Evolutionary conservation across 2,888 invertebrate species (phyloP).

Genomic region (Caenorhabditis zanzibari): DNA sequence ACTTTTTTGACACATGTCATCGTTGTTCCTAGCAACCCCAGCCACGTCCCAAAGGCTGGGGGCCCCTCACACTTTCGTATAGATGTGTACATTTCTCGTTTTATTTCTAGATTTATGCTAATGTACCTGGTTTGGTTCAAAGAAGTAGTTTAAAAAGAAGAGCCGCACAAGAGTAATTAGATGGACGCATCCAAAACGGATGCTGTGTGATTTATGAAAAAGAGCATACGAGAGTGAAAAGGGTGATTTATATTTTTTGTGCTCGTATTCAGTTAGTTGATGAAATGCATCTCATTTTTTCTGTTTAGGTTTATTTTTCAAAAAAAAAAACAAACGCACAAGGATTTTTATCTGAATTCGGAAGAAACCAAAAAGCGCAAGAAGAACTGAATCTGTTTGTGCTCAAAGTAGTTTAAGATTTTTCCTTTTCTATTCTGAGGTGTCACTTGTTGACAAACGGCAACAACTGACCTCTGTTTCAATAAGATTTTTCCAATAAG

Average conservation of each 20-base stretch:
- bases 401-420: not conserved
- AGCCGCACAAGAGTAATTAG: not conserved
- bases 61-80: not conserved
- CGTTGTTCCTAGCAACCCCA: too few relatives aligned
- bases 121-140: not conserved
- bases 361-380: too few relatives aligned
- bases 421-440: not conserved
- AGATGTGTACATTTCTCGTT: not conserved
- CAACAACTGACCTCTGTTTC: constrained; percentile 14
- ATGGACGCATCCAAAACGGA: not conserved
- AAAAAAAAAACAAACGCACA: too few relatives aligned
- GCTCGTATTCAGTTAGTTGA: not conserved
- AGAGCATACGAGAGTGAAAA: not conserved
- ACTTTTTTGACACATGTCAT: too few relatives aligned
- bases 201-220: not conserved
- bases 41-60: too few relatives aligned
- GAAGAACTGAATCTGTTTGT: too few relatives aligned
- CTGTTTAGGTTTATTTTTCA: too few relatives aligned
- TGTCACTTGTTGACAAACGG: not conserved
- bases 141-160: not conserved
- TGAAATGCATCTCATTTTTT: too few relatives aligned
- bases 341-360: too few relatives aligned
- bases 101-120: not conserved
- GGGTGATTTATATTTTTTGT: not conserved
- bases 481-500: not conserved